Evolutionary conservation across 2,888 invertebrate species (phyloP), one percentile per base, ranked within the genome.

Genomic region (Hyposoter didymator): DNA sequence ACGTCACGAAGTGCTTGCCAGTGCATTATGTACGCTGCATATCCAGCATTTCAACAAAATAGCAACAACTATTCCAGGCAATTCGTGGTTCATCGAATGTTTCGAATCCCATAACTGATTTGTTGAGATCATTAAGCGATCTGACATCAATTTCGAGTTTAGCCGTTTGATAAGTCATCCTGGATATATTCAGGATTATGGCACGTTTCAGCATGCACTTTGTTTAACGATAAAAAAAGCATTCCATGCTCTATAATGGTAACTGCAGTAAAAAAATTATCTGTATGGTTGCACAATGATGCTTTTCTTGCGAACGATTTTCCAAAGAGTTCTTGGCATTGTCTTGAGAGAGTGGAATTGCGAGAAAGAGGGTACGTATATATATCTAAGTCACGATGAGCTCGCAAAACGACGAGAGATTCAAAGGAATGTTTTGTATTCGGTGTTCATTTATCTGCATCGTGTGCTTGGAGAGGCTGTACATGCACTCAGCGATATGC

Each of bases 1-100:
- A 76, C 88, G 90, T 91, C 91, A 92, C 91, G 91, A 91, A 59
- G 72, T 52, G 64, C 67, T 78, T 78, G 12, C 47, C 80, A 43
- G 55, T 49, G 32, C 39, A 79, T 76, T 72, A 62, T 47, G 49
- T 43, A 45, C 55, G 35, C 47, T 5, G 14, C n/a, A 32, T 35
- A 55, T 74, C 39, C 19, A 59, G n/a, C 43, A 22, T 43, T 43
- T 22, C 39, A 43, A 43, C 39, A 0, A 43, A 39, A 22, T 43
- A 43, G 43, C 14, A 59, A 75, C n/a, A 47, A 75, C 47, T 45
- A 55, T 28, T 59, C 5, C 12, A 28, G 28, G 12, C 28, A 28
- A 59, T 28, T 28, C 1, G 59, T 59, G 28, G 14, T 28, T 14
- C 28, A 59, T 59, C 28, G 28, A 59, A 28, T 59, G 28, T 14